Conservation (phyloP, 2,797 vertebrate genomes). For the Malurus leucopterus region DNA sequence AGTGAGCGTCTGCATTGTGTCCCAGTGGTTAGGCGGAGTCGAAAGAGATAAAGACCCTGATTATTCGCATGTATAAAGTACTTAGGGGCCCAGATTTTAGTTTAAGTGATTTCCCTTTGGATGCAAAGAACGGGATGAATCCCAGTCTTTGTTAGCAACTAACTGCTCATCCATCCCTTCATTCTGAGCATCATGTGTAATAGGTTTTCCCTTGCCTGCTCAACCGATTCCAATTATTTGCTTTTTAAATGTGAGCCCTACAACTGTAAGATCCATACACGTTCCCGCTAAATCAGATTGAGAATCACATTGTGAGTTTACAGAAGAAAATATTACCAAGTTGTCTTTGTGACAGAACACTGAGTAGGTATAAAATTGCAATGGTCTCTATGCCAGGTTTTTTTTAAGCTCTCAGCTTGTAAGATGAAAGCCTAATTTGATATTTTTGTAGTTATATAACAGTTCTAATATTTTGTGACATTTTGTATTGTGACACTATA, state of each 20-base stretch:
- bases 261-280: slow-evolving; percentile 15
- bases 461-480: slow-evolving; percentile 82
- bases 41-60: slow-evolving; percentile 38
- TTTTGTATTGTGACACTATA: slow-evolving; percentile 82
- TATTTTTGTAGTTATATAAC: slow-evolving; percentile 77
- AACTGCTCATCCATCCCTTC: not conserved
- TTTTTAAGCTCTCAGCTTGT: slow-evolving; percentile 56
- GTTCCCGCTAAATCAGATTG: slow-evolving; percentile 61
- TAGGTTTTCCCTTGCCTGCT: not conserved
- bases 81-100: slow-evolving; percentile 14
- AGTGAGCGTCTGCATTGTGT: not conserved
- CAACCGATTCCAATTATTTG: slow-evolving; percentile 2
- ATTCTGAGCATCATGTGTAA: not conserved
- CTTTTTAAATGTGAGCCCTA: slow-evolving; percentile 55
- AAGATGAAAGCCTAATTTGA: slow-evolving; percentile 70
- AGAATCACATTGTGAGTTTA: slow-evolving; percentile 66
- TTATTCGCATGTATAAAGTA: not conserved
- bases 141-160: slow-evolving; percentile 10
- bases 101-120: slow-evolving; percentile 14
- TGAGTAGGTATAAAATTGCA: slow-evolving; percentile 75
- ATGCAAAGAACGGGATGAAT: not conserved
- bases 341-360: slow-evolving; percentile 77
- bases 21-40: not conserved
- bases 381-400: slow-evolving; percentile 66
- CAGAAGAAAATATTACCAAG: slow-evolving; percentile 71